phyloP scores from a whole-genome alignment of 2,113 vertebrate genomes.

The Callithrix jacchus region DNA sequence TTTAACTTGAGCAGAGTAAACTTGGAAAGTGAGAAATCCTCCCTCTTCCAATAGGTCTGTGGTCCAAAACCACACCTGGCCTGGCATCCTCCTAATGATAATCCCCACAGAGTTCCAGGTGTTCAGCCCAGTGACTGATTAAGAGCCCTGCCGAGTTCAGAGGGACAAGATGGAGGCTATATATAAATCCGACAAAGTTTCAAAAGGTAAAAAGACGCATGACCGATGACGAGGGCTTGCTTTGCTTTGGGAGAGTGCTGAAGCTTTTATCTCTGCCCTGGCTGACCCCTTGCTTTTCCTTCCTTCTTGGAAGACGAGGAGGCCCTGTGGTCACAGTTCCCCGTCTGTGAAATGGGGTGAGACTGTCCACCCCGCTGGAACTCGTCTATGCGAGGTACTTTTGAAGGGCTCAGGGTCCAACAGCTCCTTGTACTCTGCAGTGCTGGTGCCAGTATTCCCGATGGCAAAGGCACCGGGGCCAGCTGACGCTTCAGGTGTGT shows the following conservation, averaged over 20 bases:
- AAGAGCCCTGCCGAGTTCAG: conserved; percentile 63
- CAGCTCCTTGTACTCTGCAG: neutral
- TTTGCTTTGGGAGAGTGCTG: neutral
- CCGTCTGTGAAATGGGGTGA: conserved; percentile 63
- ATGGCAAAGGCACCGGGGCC: neutral
- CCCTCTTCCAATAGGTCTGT: conserved; percentile 62
- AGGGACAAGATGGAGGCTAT: conserved; percentile 74
- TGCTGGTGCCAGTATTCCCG: conserved; percentile 41
- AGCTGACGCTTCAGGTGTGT: neutral
- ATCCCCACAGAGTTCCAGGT: conserved; percentile 80
- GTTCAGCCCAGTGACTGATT: conserved; percentile 78
- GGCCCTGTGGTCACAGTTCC: neutral
- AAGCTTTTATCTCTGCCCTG: neutral
- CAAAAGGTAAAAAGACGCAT: conserved; percentile 46
- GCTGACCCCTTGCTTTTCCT: neutral
- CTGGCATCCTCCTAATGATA: conserved; percentile 75
- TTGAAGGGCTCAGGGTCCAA: neutral
- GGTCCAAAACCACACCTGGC: conserved; percentile 81
- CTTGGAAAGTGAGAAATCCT: conserved; percentile 77
- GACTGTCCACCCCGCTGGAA: neutral
- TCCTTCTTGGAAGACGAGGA: conserved; percentile 17
- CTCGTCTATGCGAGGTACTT: neutral
- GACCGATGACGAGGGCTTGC: neutral
- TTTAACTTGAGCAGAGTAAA: conserved; percentile 72
- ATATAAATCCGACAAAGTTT: conserved; percentile 71